Evolutionary conservation across 2,888 invertebrate genomes (phyloP), one percentile per base, ranked within the genome.

Genomic region (Polydrusus pterygomalis): DNA sequence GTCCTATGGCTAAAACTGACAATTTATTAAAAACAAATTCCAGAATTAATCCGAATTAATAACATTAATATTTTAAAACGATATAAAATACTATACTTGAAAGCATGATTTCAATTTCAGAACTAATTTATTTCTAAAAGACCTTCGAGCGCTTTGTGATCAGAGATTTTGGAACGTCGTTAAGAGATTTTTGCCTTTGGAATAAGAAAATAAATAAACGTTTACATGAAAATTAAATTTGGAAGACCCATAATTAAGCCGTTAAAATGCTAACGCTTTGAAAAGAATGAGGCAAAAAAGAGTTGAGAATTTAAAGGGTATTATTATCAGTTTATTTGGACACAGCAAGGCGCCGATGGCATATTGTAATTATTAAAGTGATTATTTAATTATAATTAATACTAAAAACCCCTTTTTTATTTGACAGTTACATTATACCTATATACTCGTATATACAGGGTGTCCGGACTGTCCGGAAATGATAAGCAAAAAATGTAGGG

Each of bases 221-320:
- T 54, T 68, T 68, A 54, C 68, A 40, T 8, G 65, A 43, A 65
- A 72, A 65, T 72, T 72, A 72, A 65, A 72, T 65, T 65, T 72
- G 25, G 64, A 51, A 51, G 54, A 25, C 18, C 72, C 64, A 51
- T 72, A 72, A 72, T 72, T 72, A 72, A 72, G 72, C 65, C 34
- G 72, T 72, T 64, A 58, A 58, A 72, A 72, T 45, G 72, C 72
- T 72, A 51, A 71, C 63, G 71, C 71, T 51, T 15, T 18, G 43
- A 15, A 67, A n/a, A 54, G 51, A 17, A 43, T 20, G 51, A 51
- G 30, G 25, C n/a, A 68, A 56, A 47, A 68, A 68, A 51, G 54
- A 68, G 51, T 68, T 68, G 54, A 47, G 30, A 25, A 43, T 49
- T 51, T 54, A 40, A 54, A 15, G 43, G 49, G 38, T 38, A 54